A percentile compares a stretch with the other conserved stretches of the same genome.
Evolutionary conservation across 23 tunicate genomes (phyloP).

Genomic region (Trididemnum nubilum): DNA sequence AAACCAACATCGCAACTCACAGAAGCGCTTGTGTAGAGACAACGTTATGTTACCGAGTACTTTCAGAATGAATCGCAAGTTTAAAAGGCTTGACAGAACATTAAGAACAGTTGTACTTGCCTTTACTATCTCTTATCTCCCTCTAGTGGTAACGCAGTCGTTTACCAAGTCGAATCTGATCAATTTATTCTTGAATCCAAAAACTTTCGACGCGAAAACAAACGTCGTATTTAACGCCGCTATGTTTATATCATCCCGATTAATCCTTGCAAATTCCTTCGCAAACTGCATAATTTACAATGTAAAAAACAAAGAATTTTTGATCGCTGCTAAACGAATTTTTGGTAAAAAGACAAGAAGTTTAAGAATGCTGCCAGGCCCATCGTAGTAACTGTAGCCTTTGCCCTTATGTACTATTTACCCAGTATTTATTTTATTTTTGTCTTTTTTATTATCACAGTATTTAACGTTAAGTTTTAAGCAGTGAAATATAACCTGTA

Average conservation of each 20-base stretch:
- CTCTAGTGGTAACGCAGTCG: conserved; percentile 34
- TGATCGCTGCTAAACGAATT: background rate
- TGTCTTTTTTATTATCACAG: no score
- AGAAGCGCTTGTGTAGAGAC: background rate
- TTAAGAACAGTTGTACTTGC: conserved; percentile 18
- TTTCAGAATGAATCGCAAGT: background rate
- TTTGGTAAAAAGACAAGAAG: no score
- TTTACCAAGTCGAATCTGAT: conserved; percentile 21
- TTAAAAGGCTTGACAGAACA: conserved; percentile 10
- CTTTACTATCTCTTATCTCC: conserved; percentile 35
- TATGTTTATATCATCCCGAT: conserved; percentile 42
- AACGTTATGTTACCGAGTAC: background rate
- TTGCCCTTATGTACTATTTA: no score
- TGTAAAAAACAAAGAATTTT: conserved; percentile 28
- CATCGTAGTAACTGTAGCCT: no score
- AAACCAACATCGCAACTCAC: background rate
- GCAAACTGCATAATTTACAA: conserved; percentile 31
- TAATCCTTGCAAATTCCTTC: conserved; percentile 34
- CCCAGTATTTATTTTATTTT: no score
- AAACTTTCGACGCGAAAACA: background rate
- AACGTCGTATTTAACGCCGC: conserved; percentile 23
- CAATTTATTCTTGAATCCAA: conserved; percentile 10
- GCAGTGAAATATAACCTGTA: no score
- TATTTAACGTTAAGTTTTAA: no score
- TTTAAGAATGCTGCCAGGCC: no score